Base-by-base conservation (phyloP, 2,113 vertebrate genomes). In the Scalopus aquaticus region DNA sequence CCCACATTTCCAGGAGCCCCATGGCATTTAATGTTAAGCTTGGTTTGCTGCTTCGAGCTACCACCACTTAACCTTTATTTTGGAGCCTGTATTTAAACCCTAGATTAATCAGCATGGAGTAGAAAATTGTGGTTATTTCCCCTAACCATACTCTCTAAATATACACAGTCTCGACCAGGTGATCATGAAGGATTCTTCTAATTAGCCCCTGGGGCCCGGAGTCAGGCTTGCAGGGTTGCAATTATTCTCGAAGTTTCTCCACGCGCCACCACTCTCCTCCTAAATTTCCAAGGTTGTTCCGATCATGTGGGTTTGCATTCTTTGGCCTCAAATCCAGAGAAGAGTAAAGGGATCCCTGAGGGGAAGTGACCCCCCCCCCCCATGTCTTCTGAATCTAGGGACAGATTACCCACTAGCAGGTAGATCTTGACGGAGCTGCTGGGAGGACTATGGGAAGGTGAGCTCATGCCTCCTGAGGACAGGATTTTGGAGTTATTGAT, bases 11-110 rank as follows among this genome's bases (percentile, higher is more conserved):
- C 81, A 79, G 88, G 49, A 93, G 91, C 39, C 79, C 84, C 3
- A 9, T n/a, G 93, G 65, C 81, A 84, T 37, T 87, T 93, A 46
- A 64, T 9, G 37, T 73, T 15, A 76, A 76, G 44, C 13, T 56
- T 10, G 26, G 24, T 65, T 54, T 58, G 56, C 49, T 42, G 84
- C 96, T 88, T 65, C 46, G 70, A 54, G 90, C 73, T 51, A 51
- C 26, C 22, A 54, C 9, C 9, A 32, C 35, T 56, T 58, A 64
- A 1, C 5, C 60, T 77, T 64, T 88, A 60, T 60, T 91, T 56
- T 32, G n/a, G 24, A 88, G 39, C 64, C 64, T 74, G 26, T 32
- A 74, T 24, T 92, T 64, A 96, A 95, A 89, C 51, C 44, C 30
- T 44, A 65, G 89, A 77, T 83, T 70, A 49, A 74, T 46, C 62